These are phyloP conservation scores for Silurus glanis DNA, from an alignment of 2,113 vertebrate genomes.

Conservation along the genomic window DNA sequence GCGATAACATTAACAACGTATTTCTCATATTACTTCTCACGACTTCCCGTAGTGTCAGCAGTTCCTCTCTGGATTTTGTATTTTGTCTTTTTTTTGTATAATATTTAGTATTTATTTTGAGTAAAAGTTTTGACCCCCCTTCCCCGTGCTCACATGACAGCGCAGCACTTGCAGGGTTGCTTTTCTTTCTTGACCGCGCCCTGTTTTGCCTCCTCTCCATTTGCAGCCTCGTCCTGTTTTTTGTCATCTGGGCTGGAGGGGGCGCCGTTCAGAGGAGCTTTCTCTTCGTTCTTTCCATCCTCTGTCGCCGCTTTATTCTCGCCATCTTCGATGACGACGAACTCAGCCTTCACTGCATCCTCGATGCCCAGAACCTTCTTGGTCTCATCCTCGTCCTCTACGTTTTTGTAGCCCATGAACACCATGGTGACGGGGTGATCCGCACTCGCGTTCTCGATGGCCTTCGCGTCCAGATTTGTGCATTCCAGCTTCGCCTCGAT, in stretches of 20 bases:
- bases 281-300: slow-evolving; percentile 66
- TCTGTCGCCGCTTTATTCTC: slow-evolving; percentile 73
- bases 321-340: slow-evolving; percentile 88
- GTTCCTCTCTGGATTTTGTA: slow-evolving; percentile 7
- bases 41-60: background rate
- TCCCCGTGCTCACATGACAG: slow-evolving; percentile 82
- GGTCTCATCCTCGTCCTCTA: slow-evolving; percentile 88
- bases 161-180: slow-evolving; percentile 92
- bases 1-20: background rate
- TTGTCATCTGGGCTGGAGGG: slow-evolving; percentile 62
- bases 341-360: slow-evolving; percentile 89
- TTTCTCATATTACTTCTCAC: background rate
- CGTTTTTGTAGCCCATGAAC: slow-evolving; percentile 97
- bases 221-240: slow-evolving; percentile 64
- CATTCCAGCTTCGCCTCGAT: slow-evolving; percentile 78
- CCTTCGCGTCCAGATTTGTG: slow-evolving; percentile 67
- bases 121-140: slow-evolving; percentile 24
- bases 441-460: slow-evolving; percentile 73
- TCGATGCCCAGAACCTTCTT: slow-evolving; percentile 85
- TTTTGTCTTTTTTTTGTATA: background rate
- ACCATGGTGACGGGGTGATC: slow-evolving; percentile 95
- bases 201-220: slow-evolving; percentile 70
- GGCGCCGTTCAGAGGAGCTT: slow-evolving; percentile 84
- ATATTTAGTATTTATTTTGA: slow-evolving; percentile 25
- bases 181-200: slow-evolving; percentile 78